These are phyloP conservation scores for Platichthys stellatus DNA, from an alignment of 2,113 vertebrate species.

Conservation along the genomic window DNA sequence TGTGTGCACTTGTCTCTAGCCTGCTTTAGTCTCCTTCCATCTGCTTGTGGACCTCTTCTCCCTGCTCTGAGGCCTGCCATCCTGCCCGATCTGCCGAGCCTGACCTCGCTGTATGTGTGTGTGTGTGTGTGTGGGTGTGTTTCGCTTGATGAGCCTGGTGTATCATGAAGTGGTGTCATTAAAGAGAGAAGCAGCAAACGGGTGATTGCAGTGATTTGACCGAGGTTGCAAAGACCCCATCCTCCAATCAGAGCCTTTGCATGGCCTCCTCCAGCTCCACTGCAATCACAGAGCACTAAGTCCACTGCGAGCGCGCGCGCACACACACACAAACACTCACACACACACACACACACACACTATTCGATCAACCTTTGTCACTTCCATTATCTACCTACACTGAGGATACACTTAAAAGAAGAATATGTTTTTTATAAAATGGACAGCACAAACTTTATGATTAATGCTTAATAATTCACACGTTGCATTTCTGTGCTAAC, in stretches of 20 bases:
- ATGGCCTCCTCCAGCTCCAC: slow-evolving; percentile 67
- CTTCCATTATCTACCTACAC: slow-evolving; percentile 32
- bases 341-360: slow-evolving; percentile 23
- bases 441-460: background rate
- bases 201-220: slow-evolving; percentile 83
- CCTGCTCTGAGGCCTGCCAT: slow-evolving; percentile 68
- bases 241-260: slow-evolving; percentile 77
- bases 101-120: slow-evolving; percentile 64
- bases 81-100: slow-evolving; percentile 70
- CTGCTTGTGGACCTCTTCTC: slow-evolving; percentile 78
- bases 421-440: background rate
- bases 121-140: slow-evolving; percentile 33
- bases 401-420: slow-evolving; percentile 19
- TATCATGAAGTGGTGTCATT: slow-evolving; percentile 84
- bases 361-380: slow-evolving; percentile 39
- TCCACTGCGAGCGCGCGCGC: background rate
- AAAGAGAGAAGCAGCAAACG: slow-evolving; percentile 76
- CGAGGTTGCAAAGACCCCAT: slow-evolving; percentile 69
- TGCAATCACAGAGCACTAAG: slow-evolving; percentile 74
- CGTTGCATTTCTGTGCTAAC: background rate
- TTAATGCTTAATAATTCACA: background rate
- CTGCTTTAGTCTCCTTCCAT: slow-evolving; percentile 78
- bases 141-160: slow-evolving; percentile 77
- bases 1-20: slow-evolving; percentile 49
- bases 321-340: background rate